phyloP scores from a whole-genome alignment of 2,797 vertebrate genomes.

The Sebastes variabilis region DNA sequence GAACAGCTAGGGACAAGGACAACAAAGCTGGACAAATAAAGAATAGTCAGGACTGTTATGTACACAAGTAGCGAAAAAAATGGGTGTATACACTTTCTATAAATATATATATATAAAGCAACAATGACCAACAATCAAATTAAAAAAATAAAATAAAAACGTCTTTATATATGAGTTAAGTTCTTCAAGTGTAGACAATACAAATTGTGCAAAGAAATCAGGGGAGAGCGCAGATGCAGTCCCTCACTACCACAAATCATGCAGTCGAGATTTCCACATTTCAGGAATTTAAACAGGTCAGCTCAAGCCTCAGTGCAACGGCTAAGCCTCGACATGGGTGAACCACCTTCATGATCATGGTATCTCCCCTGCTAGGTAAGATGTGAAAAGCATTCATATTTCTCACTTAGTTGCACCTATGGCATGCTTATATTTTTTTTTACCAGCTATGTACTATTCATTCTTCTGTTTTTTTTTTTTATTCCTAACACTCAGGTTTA shows the following conservation, averaged over 20 bases:
- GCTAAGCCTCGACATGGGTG: slow-evolving; percentile 30
- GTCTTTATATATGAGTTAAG: no score
- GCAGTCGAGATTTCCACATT: slow-evolving; percentile 53
- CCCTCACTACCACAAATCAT: slow-evolving; percentile 51
- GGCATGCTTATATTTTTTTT: background rate
- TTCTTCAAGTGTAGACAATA: no score
- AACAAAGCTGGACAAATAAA: no score
- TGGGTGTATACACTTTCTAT: no score
- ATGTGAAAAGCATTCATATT: background rate
- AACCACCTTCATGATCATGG: slow-evolving; percentile 45
- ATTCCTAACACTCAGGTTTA: background rate
- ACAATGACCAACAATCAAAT: fast-evolving
- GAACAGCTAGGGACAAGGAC: no score
- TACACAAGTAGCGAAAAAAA: no score
- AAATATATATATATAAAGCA: no score
- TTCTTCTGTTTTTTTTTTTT: background rate
- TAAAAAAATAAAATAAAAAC: no score
- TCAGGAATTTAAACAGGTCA: slow-evolving; percentile 49
- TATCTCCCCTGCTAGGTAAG: slow-evolving; percentile 34
- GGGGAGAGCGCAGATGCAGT: slow-evolving; percentile 45
- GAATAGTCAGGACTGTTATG: no score
- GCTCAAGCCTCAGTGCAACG: slow-evolving; percentile 27
- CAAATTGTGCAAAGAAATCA: background rate
- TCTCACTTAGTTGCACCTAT: background rate
- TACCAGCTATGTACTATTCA: background rate